Conservation (phyloP, 2,797 vertebrate genomes). For the Salmo trutta region DNA sequence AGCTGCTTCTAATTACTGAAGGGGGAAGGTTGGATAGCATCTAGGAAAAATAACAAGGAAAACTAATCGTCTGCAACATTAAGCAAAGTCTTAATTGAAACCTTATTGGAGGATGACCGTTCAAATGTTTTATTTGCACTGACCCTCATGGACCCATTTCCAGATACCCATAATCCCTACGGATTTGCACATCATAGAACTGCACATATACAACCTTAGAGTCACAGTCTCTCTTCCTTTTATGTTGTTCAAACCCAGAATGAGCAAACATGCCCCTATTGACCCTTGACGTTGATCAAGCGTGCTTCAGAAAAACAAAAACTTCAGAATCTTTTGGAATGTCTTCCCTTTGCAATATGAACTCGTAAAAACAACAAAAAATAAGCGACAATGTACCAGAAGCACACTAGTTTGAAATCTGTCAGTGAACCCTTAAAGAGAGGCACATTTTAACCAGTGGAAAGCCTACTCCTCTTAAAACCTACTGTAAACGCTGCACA, state of each 20-base stretch:
- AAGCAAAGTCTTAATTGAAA: constrained; percentile 45
- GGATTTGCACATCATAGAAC: background rate
- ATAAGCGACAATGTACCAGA: background rate
- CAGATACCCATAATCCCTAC: background rate
- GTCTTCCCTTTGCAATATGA: background rate
- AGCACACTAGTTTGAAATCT: background rate
- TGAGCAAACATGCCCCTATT: constrained; percentile 12
- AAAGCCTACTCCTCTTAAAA: constrained; percentile 16
- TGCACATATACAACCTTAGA: background rate
- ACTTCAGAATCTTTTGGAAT: background rate
- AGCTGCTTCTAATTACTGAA: constrained; percentile 60
- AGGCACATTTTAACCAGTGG: constrained; percentile 10
- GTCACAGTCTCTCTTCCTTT: background rate
- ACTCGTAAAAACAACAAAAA: background rate
- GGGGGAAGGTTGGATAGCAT: constrained; percentile 47
- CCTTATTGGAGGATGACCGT: background rate
- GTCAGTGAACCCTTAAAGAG: background rate
- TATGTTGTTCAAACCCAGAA: background rate
- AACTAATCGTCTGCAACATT: background rate
- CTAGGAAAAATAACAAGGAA: constrained; percentile 30
- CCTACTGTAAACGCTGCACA: background rate
- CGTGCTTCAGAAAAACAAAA: background rate
- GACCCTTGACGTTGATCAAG: background rate
- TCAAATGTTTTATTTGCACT: constrained; percentile 20
- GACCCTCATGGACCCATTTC: constrained; percentile 21